Evolutionary conservation across 2,888 invertebrate species (phyloP).

Genomic region (Hybos culiciformis): DNA sequence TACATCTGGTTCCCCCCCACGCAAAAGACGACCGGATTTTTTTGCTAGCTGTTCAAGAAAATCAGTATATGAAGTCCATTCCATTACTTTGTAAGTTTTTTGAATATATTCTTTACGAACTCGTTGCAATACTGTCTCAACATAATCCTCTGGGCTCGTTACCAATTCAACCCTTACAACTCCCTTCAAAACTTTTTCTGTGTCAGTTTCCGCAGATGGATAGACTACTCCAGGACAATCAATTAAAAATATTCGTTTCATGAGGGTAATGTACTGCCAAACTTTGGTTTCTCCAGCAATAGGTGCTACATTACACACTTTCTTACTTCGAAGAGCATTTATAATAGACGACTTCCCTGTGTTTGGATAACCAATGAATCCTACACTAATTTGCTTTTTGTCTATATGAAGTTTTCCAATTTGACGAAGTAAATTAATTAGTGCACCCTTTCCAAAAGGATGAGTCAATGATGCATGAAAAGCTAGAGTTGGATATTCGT

Average conservation of each 20-base stretch:
- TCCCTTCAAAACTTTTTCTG: conserved; percentile 90
- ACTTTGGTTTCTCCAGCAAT: conserved; percentile 97
- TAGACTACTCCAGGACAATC: conserved; percentile 99
- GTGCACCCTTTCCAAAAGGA: conserved; percentile 93
- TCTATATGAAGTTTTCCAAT: conserved; percentile 90
- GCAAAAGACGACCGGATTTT: conserved; percentile 77
- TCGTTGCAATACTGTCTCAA: conserved; percentile 69
- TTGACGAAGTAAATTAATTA: conserved; percentile 91
- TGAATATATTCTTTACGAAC: conserved; percentile 78
- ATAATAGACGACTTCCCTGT: conserved; percentile 98
- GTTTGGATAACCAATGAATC: conserved; percentile 98
- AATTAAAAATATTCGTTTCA: conserved; percentile 91
- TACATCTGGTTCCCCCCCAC: conserved; percentile 95
- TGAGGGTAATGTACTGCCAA: conserved; percentile 98
- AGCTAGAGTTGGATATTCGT: conserved; percentile 93
- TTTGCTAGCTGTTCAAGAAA: conserved; percentile 85
- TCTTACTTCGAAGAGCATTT: conserved; percentile 87
- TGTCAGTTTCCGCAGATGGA: conserved; percentile 89
- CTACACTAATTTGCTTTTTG: conserved; percentile 97
- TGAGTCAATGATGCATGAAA: conserved; percentile 98
- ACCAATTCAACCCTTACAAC: conserved; percentile 94
- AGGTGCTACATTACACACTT: conserved; percentile 97
- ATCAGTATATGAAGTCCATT: conserved; percentile 69
- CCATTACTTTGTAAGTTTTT: conserved; percentile 77
- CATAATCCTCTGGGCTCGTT: conserved; percentile 89